Evolutionary conservation across 2,888 invertebrate species (phyloP), one percentile per base, ranked within the genome.

Genomic region (Scaptomyza caliginosa): DNA sequence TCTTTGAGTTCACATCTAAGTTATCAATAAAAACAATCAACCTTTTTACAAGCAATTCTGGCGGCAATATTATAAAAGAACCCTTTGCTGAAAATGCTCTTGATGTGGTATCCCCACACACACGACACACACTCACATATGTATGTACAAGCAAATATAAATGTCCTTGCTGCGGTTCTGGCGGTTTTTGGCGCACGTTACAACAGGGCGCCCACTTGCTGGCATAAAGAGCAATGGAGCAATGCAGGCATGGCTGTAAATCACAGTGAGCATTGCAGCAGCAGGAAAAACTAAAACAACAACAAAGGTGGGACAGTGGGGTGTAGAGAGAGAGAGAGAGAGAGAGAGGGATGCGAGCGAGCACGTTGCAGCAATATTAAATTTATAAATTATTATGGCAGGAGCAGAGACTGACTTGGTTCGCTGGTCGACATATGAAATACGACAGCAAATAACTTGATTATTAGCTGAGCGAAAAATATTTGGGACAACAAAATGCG

Each of bases 211-310:
- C 59, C 70, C 74, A 69, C 63, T 69, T 67, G 40, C 64, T 57
- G 62, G 57, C 63, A 58, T 69, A 59, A 66, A 78, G 83, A 34
- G 16, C 16, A 34, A 16, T 34, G 34, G 16, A 73, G 69, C 86
- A 76, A 64, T 82, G 86, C 82, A 74, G 82, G 74, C 81, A 74
- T 59, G 52, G 77, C 74, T 78, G 86, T 83, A 83, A 83, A 83
- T 83, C 83, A 83, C 87, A 79, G 80, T 74, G 83, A 77, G 79
- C 87, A 79, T 75, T 86, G 82, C 85, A 84, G 63, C 69, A 48
- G 55, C 52, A 55, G 23, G 48, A 40, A 1, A 43, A 67, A 38
- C 30, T 16, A 2, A 3, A 34, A 7, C 32, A 32, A 13, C 5
- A 56, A 19, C 62, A 51, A 50, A 43, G 49, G 34, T 49, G 28